Conservation (phyloP, 2,888 invertebrate genomes). For the Catocala fraxini region DNA sequence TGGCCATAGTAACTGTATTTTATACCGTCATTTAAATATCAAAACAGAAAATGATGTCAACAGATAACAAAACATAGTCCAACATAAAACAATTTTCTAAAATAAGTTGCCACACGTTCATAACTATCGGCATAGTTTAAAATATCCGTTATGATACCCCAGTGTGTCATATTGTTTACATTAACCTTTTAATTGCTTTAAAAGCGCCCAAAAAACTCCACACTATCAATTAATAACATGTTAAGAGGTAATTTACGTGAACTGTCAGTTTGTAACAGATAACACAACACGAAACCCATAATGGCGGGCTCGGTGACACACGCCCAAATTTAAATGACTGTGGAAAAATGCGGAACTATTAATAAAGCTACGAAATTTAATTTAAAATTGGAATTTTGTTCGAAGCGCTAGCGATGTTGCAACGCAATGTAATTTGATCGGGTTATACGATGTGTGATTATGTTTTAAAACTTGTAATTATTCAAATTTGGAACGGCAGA, state of each 20-base stretch:
- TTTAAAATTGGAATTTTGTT: slow-evolving; percentile 15
- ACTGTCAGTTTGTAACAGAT: slow-evolving; percentile 72
- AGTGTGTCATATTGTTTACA: slow-evolving; percentile 51
- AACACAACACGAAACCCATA: slow-evolving; percentile 61
- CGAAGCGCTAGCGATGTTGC: slow-evolving; percentile 39
- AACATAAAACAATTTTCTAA: background rate
- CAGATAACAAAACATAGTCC: too few species aligned
- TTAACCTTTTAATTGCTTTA: slow-evolving; percentile 50
- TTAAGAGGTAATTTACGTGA: slow-evolving; percentile 73
- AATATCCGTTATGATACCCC: slow-evolving; percentile 39
- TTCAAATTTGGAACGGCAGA: slow-evolving; percentile 84
- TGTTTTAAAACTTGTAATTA: slow-evolving; percentile 75
- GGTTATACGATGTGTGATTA: slow-evolving; percentile 52
- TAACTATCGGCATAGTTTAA: slow-evolving; percentile 20
- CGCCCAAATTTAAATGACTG: slow-evolving; percentile 46
- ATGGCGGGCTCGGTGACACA: slow-evolving; percentile 67
- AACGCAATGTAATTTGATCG: slow-evolving; percentile 22
- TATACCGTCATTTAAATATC: too few species aligned
- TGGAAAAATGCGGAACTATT: slow-evolving; percentile 38
- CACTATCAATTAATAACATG: slow-evolving; percentile 69
- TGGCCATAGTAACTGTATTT: too few species aligned
- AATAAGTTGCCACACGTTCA: slow-evolving; percentile 5
- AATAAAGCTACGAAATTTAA: slow-evolving; percentile 16
- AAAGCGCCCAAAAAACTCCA: slow-evolving; percentile 50
- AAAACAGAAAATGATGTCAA: background rate